A percentile compares a stretch with the other conserved stretches of the same genome.
phyloP scores from a whole-genome alignment of 2,113 vertebrate genomes.

The Podilymbus podiceps region DNA sequence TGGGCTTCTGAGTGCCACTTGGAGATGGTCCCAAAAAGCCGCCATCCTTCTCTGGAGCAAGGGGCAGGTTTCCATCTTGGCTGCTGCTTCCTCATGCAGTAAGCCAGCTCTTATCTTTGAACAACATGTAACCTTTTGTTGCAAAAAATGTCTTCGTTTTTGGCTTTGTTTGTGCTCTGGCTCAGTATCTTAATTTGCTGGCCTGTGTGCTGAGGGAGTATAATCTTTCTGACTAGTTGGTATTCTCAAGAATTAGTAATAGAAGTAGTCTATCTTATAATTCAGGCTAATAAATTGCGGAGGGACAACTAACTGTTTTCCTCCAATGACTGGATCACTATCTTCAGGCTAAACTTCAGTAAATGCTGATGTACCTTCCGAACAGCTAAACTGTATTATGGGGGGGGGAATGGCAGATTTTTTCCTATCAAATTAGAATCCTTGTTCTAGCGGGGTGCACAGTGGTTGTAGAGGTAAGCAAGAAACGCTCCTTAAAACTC shows the following conservation, averaged over 20 bases:
- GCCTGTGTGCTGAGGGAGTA: neutral
- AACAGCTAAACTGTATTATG: neutral
- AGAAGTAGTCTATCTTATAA: neutral
- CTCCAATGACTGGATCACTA: accelerated
- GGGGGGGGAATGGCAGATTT: accelerated
- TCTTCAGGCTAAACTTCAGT: neutral
- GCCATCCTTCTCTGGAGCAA: neutral
- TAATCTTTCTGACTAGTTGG: neutral
- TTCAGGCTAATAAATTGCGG: neutral
- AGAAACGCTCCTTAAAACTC: neutral
- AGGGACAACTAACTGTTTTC: neutral
- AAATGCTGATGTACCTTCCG: neutral
- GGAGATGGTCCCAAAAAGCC: neutral
- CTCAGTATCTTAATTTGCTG: neutral
- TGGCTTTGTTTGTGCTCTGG: accelerated
- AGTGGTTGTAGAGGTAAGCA: neutral
- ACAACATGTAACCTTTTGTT: neutral
- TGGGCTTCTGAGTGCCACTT: neutral
- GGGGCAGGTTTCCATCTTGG: neutral
- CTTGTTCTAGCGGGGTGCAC: accelerated
- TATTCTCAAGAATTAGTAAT: neutral
- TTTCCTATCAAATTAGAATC: neutral
- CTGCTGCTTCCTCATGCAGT: neutral
- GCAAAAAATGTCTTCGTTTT: neutral
- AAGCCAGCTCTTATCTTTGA: neutral